Base-by-base conservation (phyloP, 2,888 invertebrate species). In the Parnassius smintheus region DNA sequence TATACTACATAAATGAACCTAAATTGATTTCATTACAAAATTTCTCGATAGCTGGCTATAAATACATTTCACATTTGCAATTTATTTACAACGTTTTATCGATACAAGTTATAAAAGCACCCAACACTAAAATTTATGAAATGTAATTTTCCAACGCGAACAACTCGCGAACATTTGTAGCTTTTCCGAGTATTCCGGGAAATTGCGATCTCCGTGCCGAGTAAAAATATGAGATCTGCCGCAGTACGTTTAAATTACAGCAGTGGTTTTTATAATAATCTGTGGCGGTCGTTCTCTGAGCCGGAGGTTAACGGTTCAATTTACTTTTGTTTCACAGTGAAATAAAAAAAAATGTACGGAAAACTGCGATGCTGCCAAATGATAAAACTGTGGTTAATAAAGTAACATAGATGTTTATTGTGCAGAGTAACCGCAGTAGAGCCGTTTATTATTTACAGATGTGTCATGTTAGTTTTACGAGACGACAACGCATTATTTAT, bases 121-220 rank as follows among this genome's bases (percentile, higher is more conserved):
- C 2, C 88, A 76, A 73, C 91, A 80, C 89, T 88, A 85, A 75
- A 80, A 82, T 83, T 84, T 88, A 86, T 87, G 86, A 90, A 91
- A 91, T 90, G 88, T 90, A 91, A 91, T 91, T 91, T 90, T 90
- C 88, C 84, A 85, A 83, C 85, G 85, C 81, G 82, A 86, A 82
- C 83, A 82, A 85, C 80, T 85, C 83, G 77, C 78, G 82, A 85
- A 89, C 91, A 90, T 90, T 91, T 91, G 91, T 91, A 90, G 91
- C 91, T 84, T 90, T 91, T 80, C 87, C 85, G 81, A 89, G 89
- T 86, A 84, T 83, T 83, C 85, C 77, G 85, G 88, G 85, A 88
- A 91, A 91, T 90, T 89, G 90, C 90, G 90, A 88, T 88, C 87
- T 85, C 81, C 72, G 79, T 72, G 73, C 72, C 76, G 84, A 76